These are phyloP conservation scores for Rhagophthalmus giganteus DNA, from an alignment of 2,888 invertebrate genomes.

Conservation along the genomic window DNA sequence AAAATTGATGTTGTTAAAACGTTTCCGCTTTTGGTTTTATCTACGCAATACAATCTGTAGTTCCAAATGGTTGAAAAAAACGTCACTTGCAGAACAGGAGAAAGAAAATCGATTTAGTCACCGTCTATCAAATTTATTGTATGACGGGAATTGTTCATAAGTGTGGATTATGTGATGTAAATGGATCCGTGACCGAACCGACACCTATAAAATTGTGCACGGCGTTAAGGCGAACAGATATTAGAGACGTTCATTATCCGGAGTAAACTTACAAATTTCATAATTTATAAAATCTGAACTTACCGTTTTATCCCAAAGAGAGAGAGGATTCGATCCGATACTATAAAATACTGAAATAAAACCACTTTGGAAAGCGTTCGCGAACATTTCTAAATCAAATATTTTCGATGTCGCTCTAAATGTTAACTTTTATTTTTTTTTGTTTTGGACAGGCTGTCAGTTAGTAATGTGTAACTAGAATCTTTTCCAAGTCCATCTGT, in stretches of 20 bases:
- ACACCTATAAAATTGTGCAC: slow-evolving; percentile 4
- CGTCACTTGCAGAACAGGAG: too few relatives aligned
- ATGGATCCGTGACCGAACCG: slow-evolving; percentile 7
- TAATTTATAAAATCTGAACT: slow-evolving; percentile 24
- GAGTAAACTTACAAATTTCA: neutral
- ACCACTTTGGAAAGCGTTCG: slow-evolving; percentile 69
- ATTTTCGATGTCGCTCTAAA: slow-evolving; percentile 22
- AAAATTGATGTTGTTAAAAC: too few relatives aligned
- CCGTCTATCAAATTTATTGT: too few relatives aligned
- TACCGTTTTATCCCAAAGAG: slow-evolving; percentile 68
- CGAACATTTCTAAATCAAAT: slow-evolving; percentile 61
- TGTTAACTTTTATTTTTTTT: slow-evolving; percentile 17
- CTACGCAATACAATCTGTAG: too few relatives aligned
- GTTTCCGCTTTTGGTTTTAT: too few relatives aligned
- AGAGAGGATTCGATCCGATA: slow-evolving; percentile 67
- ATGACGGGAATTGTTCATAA: too few relatives aligned
- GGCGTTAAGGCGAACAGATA: slow-evolving; percentile 2
- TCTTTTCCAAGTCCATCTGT: slow-evolving; percentile 43
- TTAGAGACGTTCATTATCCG: slow-evolving; percentile 1
- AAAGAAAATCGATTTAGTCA: too few relatives aligned
- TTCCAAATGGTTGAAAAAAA: too few relatives aligned
- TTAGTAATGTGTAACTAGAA: slow-evolving; percentile 37
- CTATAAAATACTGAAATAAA: slow-evolving; percentile 69
- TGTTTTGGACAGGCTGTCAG: too few relatives aligned
- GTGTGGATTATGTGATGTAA: slow-evolving; percentile 3